phyloP scores from a whole-genome alignment of 1,140 invertebrate species.

The Melanaphis sacchari region DNA sequence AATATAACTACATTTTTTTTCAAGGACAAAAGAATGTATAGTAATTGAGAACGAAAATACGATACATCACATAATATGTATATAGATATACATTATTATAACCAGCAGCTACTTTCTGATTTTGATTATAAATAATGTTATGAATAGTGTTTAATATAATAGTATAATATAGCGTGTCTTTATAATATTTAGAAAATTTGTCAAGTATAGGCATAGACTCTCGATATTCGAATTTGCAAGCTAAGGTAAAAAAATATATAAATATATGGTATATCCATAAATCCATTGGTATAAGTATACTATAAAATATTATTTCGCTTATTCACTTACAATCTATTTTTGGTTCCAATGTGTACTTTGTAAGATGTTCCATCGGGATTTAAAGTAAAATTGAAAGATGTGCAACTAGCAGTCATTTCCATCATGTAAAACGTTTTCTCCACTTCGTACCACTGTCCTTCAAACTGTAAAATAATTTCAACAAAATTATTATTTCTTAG shows the following conservation, averaged over 20 bases:
- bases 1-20: background rate
- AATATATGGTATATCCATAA: background rate
- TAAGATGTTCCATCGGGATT: constrained; percentile 67
- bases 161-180: too few relatives aligned
- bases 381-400: constrained; percentile 68
- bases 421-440: constrained; percentile 75
- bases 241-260: too few relatives aligned
- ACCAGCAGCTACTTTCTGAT: background rate
- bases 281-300: background rate
- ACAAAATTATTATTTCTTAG: background rate
- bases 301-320: background rate
- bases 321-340: constrained; percentile 70
- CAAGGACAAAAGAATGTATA: constrained; percentile 4
- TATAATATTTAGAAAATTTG: too few relatives aligned
- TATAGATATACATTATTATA: background rate
- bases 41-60: background rate
- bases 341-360: constrained; percentile 68
- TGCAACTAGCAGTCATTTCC: constrained; percentile 73
- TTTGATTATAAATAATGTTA: background rate
- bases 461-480: constrained; percentile 66
- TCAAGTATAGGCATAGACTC: too few relatives aligned
- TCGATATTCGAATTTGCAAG: background rate
- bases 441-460: constrained; percentile 75
- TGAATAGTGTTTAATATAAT: too few relatives aligned
- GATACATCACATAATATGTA: background rate